Evolutionary conservation across 2,797 vertebrate genomes (phyloP), one percentile per base, ranked within the genome.

Genomic region (Hafferia zeledoni): DNA sequence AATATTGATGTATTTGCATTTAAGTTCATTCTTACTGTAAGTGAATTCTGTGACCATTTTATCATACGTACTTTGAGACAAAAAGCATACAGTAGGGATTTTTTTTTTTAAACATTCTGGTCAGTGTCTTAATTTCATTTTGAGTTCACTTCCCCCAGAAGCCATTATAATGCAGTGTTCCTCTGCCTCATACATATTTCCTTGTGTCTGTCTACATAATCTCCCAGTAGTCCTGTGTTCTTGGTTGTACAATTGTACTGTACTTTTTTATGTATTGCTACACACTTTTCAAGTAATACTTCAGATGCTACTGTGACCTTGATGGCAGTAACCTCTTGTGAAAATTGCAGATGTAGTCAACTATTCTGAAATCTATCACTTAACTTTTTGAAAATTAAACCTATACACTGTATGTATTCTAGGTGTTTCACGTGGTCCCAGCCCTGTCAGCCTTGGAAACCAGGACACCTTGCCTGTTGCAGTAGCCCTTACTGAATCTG

Each of bases 371-470:
- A 77, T 93, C 75, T 92, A 3, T 77, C 46, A 28, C 17, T 91
- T 60, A 85, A 41, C 81, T 93, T 92, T 56, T 81, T 75, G 53
- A 88, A 94, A 82, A 95, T 95, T 97, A 97, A 97, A 96, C 61
- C 77, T 86, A 27, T 93, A 78, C 71, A 39, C 70, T 96, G 9
- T 97, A 17, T 98, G 83, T 97, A 76, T 97, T 98, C 91, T 98
- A 99, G 99, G 99, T 95, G 99, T 99, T 71, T 99, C 99, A 94
- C 99, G 99, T 96, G 99, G 99, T 78, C 99, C 99, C 94, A 99
- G 99, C 97, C 99, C 99, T 49, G 98, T 99, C 97, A 99, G 99
- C 69, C 98, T 99, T 97, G 99, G 98, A 96, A 99, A 98, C 97
- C 99, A 99, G 95, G 99, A 99, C 97, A 98, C 98, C 82, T 96